Evolutionary conservation across 2,113 vertebrate genomes (phyloP), one percentile per base, ranked within the genome.

Genomic region (Salvelinus fontinalis): DNA sequence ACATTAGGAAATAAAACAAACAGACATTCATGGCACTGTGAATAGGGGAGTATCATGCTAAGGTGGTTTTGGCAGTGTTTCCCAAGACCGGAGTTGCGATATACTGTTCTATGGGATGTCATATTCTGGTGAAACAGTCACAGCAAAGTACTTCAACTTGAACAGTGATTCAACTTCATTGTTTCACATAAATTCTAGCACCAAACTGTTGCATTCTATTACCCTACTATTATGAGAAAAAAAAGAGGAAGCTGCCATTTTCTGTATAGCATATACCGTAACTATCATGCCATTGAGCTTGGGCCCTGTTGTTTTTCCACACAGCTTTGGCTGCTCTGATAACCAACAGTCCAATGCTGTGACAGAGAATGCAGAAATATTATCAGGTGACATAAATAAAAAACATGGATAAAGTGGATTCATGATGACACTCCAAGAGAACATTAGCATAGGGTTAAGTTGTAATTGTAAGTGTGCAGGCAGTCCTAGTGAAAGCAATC

Each of bases 1-100:
- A 82, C 78, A 88, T 85, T 72, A 81, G 73, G 72, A 79, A 81
- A 75, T 71, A 34, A 49, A 84, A 85, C 76, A 88, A 83, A 88
- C 76, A 77, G 74, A 75, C 71, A 74, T 72, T 79, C 65, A 67
- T 60, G 54, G 24, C 20, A n/a, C 69, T 27, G 48, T 76, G 71
- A 54, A 81, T 67, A 73, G 29, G 27, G 77, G 59, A 1, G 13
- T 67, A 70, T 81, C n/a, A 79, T 74, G 64, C 67, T 70, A 51
- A 67, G 0, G 7, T 59, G 75, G 60, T 12, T 57, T 81, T 44
- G 39, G 57, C 68, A 44, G 8, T 44, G 39, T 44, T 44, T 54
- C 16, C 13, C 13, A 16, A 18, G 39, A 44, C 39, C 9, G 39
- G 39, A 44, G 39, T 44, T 44, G 39, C 9, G 39, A 44, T 11